Percentiles rank a stretch among this genome's conserved stretches.
Evolutionary conservation across 1,140 invertebrate species (phyloP).

Genomic region (Lepidurus packardi): DNA sequence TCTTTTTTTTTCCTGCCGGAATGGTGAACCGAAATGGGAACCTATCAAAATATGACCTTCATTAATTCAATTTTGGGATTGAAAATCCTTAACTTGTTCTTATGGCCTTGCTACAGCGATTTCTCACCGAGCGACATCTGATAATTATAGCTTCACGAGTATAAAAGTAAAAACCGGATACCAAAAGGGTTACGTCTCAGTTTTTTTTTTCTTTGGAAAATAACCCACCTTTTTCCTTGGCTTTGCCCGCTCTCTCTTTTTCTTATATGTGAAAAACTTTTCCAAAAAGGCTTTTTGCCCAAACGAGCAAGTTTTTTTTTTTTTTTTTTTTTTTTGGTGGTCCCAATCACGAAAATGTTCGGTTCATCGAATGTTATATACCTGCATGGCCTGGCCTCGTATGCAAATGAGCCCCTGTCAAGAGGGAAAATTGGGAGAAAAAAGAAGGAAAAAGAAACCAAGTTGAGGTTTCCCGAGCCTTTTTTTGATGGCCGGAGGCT

Average conservation of each 20-base stretch:
- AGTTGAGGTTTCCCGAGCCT: conserved; percentile 11
- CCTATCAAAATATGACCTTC: conserved; percentile 19
- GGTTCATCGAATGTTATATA: conserved; percentile 11
- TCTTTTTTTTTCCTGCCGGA: background rate
- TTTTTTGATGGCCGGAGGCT: background rate
- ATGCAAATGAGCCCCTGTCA: background rate
- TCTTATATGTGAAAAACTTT: conserved; percentile 5
- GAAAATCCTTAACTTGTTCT: conserved; percentile 1
- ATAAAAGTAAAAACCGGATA: conserved; percentile 11
- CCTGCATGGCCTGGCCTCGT: conserved; percentile 17
- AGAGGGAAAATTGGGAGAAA: background rate
- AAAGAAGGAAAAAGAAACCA: conserved; percentile 12
- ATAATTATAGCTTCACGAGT: conserved; percentile 12
- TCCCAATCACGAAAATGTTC: conserved; percentile 19
- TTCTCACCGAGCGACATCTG: conserved; percentile 18
- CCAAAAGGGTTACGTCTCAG: conserved; percentile 7
- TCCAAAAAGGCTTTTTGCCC: background rate
- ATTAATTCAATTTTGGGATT: background rate
- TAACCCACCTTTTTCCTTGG: background rate
- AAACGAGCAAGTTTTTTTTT: background rate
- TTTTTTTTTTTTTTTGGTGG: background rate
- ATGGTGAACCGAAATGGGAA: background rate
- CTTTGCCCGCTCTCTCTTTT: background rate
- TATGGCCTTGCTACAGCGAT: background rate
- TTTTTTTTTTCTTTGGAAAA: background rate